Percentiles rank a stretch among this genome's conserved stretches.
Evolutionary conservation across 2,888 invertebrate genomes (phyloP).

Genomic region (Limnephilus auricula): DNA sequence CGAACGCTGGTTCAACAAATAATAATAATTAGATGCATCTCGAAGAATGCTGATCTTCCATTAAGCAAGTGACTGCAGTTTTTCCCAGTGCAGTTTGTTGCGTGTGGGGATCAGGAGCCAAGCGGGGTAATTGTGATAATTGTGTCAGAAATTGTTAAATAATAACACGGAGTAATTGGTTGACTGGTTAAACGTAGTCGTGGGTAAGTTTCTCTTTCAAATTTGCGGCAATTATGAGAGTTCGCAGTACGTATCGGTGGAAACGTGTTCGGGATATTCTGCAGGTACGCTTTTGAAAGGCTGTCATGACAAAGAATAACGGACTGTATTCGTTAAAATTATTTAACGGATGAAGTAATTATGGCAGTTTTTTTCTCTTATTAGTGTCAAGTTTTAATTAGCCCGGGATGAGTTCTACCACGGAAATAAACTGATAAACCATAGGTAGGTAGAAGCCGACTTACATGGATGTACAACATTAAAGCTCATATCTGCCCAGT

Average conservation of each 20-base stretch:
- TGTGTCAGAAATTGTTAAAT: constrained; percentile 52
- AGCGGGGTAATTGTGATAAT: constrained; percentile 48
- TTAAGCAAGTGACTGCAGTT: not conserved
- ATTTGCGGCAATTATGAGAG: constrained; percentile 47
- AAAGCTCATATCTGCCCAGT: no score
- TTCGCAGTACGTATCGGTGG: constrained; percentile 3
- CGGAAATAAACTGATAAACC: not conserved
- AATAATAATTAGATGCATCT: not conserved
- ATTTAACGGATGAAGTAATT: constrained; percentile 2
- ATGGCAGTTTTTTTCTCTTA: not conserved
- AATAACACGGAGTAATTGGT: constrained; percentile 59
- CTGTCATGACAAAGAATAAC: constrained; percentile 38
- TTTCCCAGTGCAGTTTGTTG: constrained; percentile 38
- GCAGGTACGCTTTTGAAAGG: constrained; percentile 14
- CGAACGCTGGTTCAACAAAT: not conserved
- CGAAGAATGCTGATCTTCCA: not conserved
- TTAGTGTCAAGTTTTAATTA: not conserved
- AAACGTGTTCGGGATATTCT: constrained; percentile 18
- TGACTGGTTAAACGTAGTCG: constrained; percentile 57
- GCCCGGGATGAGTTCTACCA: not conserved
- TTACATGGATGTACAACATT: no score
- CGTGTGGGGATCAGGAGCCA: constrained; percentile 27
- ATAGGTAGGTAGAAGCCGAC: no score
- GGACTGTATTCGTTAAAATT: not conserved
- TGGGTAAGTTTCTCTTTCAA: constrained; percentile 56